Conservation (phyloP, 2,888 invertebrate species). For the Pammene fasciana region DNA sequence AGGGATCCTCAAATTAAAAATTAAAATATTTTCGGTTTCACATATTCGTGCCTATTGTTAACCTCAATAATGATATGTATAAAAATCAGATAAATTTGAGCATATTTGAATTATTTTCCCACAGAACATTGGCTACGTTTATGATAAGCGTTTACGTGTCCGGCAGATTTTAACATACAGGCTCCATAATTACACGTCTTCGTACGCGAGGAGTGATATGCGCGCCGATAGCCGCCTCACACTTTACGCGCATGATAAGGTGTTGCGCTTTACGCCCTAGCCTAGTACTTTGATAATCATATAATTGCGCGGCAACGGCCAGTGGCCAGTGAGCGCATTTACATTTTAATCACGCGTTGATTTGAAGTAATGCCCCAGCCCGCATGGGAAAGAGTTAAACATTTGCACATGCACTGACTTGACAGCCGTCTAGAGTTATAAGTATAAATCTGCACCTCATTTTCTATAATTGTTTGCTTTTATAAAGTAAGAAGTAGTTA, state of each 20-base stretch:
- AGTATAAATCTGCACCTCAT: background rate
- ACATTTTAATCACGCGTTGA: conserved; percentile 78
- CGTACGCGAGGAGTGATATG: conserved; percentile 29
- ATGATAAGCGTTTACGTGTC: background rate
- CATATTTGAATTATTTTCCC: too few species aligned
- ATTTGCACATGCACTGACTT: conserved; percentile 52
- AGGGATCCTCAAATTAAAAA: too few species aligned
- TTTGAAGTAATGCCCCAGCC: conserved; percentile 67
- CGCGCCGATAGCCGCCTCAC: conserved; percentile 33
- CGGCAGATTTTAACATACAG: conserved; percentile 12
- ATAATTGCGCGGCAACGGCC: conserved; percentile 64
- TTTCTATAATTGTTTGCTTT: background rate
- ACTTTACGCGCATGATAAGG: conserved; percentile 30
- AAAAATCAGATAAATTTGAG: too few species aligned
- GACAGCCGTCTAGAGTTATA: conserved; percentile 35
- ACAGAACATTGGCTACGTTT: conserved; percentile 1
- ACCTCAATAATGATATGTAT: too few species aligned
- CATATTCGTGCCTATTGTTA: too few species aligned
- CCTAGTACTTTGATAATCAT: conserved; percentile 63
- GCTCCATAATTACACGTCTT: conserved; percentile 28
- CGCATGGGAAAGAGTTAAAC: conserved; percentile 64
- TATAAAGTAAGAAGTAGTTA: background rate
- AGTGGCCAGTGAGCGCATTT: conserved; percentile 68
- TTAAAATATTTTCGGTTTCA: too few species aligned
- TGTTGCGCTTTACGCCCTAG: conserved; percentile 44